These are phyloP conservation scores for Ptychadena robeensis DNA, from an alignment of 2,797 vertebrate genomes.

Conservation along the genomic window DNA sequence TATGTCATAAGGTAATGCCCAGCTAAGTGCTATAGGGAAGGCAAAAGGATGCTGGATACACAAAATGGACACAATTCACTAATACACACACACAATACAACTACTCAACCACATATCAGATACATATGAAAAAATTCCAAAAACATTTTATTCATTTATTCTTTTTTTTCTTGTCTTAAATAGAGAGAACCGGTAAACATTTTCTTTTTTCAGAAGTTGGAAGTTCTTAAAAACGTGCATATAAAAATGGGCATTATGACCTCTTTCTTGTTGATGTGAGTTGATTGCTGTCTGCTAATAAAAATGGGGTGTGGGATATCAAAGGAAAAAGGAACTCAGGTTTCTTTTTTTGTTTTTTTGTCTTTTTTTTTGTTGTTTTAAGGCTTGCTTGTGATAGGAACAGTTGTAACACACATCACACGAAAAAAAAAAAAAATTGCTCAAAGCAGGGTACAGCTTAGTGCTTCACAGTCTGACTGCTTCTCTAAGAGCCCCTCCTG, in stretches of 20 bases:
- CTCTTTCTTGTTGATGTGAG: constrained; percentile 79
- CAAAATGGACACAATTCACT: constrained; percentile 82
- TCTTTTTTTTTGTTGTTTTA: constrained; percentile 73
- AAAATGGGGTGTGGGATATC: constrained; percentile 82
- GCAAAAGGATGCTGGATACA: constrained; percentile 81
- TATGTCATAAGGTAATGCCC: constrained; percentile 97
- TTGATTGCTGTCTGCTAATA: constrained; percentile 83
- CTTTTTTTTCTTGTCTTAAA: constrained; percentile 80
- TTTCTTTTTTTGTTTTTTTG: constrained; percentile 64
- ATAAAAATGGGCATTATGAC: constrained; percentile 87
- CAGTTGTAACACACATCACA: constrained; percentile 75
- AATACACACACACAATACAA: constrained; percentile 84
- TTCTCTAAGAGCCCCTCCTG: constrained; percentile 86
- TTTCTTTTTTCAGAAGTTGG: constrained; percentile 81
- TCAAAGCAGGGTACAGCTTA: constrained; percentile 86
- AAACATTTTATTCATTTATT: constrained; percentile 80
- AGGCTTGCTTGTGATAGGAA: constrained; percentile 91
- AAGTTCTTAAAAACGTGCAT: constrained; percentile 88
- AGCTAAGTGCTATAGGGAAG: constrained; percentile 91
- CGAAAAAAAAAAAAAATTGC: constrained; percentile 75
- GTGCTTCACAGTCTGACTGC: constrained; percentile 87
- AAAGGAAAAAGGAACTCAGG: constrained; percentile 79
- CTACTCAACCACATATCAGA: constrained; percentile 86
- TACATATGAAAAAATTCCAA: constrained; percentile 85
- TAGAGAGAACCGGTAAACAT: constrained; percentile 90